phyloP scores from a whole-genome alignment of 2,797 vertebrate species.

The Platalea minor region DNA sequence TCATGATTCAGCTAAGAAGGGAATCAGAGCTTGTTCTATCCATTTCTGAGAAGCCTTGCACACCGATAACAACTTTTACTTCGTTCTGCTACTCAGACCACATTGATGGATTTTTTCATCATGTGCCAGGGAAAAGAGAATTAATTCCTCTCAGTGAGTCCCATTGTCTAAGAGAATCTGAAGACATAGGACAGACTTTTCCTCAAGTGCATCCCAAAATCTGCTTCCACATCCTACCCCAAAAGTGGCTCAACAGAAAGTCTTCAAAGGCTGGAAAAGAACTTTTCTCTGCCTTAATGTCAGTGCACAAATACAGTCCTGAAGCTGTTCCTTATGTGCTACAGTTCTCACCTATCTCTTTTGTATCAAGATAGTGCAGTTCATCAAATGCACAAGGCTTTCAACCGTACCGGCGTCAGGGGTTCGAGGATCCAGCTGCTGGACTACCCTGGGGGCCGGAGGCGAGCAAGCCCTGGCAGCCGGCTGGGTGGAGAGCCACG shows the following conservation, averaged over 20 bases:
- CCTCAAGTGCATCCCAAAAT: not conserved
- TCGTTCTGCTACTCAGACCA: not conserved
- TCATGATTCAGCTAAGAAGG: not conserved
- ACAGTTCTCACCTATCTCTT: not conserved
- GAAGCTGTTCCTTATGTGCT: not conserved
- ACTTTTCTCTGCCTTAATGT: not conserved
- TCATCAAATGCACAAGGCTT: not conserved
- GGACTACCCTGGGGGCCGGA: not conserved
- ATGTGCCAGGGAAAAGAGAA: not conserved
- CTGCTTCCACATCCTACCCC: not conserved
- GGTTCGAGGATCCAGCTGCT: not conserved
- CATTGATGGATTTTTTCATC: not conserved
- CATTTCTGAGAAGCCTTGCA: not conserved
- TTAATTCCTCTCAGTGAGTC: not conserved
- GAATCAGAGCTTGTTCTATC: not conserved
- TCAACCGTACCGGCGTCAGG: rapidly evolving
- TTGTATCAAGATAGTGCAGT: too few relatives aligned
- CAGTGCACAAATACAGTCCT: not conserved
- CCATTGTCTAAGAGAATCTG: not conserved
- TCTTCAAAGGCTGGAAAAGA: not conserved
- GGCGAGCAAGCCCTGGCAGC: not conserved
- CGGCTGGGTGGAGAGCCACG: not conserved
- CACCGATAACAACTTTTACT: not conserved
- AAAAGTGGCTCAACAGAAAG: not conserved
- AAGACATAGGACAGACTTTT: not conserved